These are phyloP conservation scores for Pogonocherus hispidulus DNA, from an alignment of 2,888 invertebrate species.

Conservation along the genomic window DNA sequence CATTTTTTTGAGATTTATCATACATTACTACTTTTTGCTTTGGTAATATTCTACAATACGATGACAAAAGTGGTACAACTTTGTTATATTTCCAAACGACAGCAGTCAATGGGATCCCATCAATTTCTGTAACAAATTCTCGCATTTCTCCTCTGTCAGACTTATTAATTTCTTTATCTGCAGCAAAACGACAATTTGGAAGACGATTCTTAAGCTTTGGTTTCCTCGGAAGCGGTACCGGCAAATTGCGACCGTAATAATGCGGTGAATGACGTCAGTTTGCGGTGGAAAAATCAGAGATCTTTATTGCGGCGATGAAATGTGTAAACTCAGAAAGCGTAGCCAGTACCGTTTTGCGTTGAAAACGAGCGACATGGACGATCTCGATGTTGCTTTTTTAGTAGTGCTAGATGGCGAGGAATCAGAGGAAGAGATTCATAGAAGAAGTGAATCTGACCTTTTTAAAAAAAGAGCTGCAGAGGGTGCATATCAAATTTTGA, in stretches of 20 bases:
- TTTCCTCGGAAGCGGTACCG: constrained; percentile 34
- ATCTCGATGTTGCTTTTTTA: constrained; percentile 38
- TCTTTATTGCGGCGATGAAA: constrained; percentile 30
- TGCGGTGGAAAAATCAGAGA: constrained; percentile 18
- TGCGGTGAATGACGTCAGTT: constrained; percentile 30
- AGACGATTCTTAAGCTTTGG: constrained; percentile 26
- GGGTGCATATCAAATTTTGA: constrained; percentile 41
- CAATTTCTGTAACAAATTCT: no score
- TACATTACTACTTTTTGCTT: no score
- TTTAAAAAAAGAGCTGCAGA: constrained; percentile 38
- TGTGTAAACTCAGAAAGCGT: constrained; percentile 33
- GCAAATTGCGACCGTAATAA: constrained; percentile 18
- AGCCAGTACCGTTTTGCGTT: constrained; percentile 41
- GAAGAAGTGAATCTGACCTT: constrained; percentile 38
- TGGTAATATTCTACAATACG: no score
- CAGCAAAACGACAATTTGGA: no score
- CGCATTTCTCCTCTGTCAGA: no score
- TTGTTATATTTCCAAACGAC: no score
- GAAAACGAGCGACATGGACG: constrained; percentile 40
- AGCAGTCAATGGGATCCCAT: no score
- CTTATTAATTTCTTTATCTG: no score
- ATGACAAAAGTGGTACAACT: no score
- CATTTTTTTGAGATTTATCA: no score
- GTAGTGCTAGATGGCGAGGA: constrained; percentile 39
- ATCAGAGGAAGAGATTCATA: constrained; percentile 39